Evolutionary conservation across 1,140 invertebrate genomes (phyloP), one percentile per base, ranked within the genome.

Genomic region (Bathynomus jamesi): DNA sequence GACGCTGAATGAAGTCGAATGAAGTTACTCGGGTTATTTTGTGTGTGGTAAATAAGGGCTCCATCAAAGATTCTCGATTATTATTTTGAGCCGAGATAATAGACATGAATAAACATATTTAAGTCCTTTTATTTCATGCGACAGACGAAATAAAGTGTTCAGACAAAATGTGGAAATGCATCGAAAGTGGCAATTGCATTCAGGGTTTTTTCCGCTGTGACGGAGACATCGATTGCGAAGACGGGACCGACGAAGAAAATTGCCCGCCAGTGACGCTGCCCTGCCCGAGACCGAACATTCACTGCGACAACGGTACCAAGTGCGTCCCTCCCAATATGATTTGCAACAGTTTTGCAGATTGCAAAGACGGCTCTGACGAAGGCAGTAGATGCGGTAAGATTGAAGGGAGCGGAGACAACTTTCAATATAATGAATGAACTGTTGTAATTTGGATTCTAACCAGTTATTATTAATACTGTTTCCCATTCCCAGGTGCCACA

Each of bases 301-400:
- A 83, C 21, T 92, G 90, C 80, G 87, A 89, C 79, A 88, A 88
- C 74, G 81, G 81, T 64, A 87, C 86, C 27, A 83, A 84, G 65
- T 93, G 91, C 82, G 85, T 92, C 53, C 81, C 84, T 27, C 84
- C 87, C 3, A 80, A 81, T 32, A 84, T 87, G 78, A 83, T 91
- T 3, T 93, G 91, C 80, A 88, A 92, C 80, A 84, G 83, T 0
- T 80, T 80, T 13, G 79, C 81, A 21, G 88, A 94, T 81, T 94
- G 92, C 81, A 78, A 82, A 13, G 91, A 94, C 81, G 86, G 87
- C 30, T 87, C 87, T 0, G 94, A 96, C 83, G 94, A 96, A 83
- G 89, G 88, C 0, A 80, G 87, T 65, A 82, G 86, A 29, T 95
- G 92, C 80, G 86, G 89, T 87, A 81, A 85, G 83, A 83, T 64